phyloP scores from a whole-genome alignment of 2,113 vertebrate species.

The Larimichthys polyactis region DNA sequence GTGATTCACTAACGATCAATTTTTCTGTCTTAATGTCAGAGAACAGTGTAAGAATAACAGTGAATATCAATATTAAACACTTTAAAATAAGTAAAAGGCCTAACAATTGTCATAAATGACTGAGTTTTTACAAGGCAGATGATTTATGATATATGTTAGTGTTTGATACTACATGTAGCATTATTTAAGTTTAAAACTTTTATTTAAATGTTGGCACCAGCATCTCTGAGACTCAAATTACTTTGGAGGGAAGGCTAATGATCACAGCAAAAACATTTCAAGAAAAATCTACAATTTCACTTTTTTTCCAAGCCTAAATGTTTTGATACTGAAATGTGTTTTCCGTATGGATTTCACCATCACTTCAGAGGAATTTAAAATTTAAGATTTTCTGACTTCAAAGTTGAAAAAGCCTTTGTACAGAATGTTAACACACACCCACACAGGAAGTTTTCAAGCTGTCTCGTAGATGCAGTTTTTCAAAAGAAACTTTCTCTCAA shows the following conservation, averaged over 20 bases:
- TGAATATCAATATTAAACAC: too few species aligned
- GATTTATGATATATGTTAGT: not conserved
- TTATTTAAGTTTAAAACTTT: not conserved
- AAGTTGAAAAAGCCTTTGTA: slow-evolving; percentile 30
- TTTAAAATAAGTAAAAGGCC: not conserved
- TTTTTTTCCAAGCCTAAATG: not conserved
- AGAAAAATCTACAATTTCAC: not conserved
- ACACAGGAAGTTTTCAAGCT: slow-evolving; percentile 34
- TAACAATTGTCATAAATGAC: not conserved
- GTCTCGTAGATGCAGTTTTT: slow-evolving; percentile 30
- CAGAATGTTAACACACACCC: slow-evolving; percentile 19
- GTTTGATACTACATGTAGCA: not conserved
- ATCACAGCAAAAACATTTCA: slow-evolving; percentile 1
- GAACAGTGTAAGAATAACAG: too few species aligned
- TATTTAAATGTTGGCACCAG: not conserved
- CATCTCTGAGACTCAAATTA: not conserved
- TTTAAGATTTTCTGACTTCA: slow-evolving; percentile 17
- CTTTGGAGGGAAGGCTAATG: not conserved
- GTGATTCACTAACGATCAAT: too few species aligned
- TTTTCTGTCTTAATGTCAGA: too few species aligned
- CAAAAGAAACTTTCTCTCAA: slow-evolving; percentile 28
- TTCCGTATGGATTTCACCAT: slow-evolving; percentile 1
- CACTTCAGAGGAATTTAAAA: slow-evolving; percentile 10
- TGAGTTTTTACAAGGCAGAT: not conserved
- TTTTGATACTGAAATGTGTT: not conserved